Conservation (phyloP, 2,797 vertebrate genomes). For the Gymnopithys bicolor region DNA sequence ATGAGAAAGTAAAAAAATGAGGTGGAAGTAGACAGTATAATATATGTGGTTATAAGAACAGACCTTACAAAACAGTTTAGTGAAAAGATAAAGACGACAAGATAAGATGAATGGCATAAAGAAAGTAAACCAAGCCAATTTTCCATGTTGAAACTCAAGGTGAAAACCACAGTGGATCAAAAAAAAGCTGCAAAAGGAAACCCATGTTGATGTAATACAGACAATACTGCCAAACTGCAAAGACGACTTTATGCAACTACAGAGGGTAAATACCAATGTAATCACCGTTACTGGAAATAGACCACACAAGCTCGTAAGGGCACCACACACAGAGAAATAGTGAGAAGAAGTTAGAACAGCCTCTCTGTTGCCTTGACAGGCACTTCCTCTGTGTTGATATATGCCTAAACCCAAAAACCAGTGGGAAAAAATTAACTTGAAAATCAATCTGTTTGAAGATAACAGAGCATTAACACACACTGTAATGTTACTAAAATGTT, state of each 20-base stretch:
- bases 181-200: background rate
- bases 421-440: background rate
- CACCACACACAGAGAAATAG: background rate
- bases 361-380: background rate
- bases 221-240: background rate
- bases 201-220: background rate
- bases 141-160: background rate
- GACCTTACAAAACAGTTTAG: background rate
- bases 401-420: background rate
- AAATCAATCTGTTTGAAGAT: background rate
- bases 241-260: background rate
- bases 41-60: background rate
- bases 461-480: background rate
- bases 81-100: background rate
- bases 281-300: background rate
- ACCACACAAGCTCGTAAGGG: rapidly evolving
- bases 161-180: background rate
- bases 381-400: background rate
- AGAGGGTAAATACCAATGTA: background rate
- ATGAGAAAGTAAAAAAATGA: background rate
- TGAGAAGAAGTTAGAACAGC: background rate
- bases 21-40: background rate
- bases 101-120: background rate
- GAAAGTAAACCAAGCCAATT: background rate
- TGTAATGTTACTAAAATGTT: background rate